phyloP scores from a whole-genome alignment of 2,888 invertebrate genomes.

The Helobdella robusta region DNA sequence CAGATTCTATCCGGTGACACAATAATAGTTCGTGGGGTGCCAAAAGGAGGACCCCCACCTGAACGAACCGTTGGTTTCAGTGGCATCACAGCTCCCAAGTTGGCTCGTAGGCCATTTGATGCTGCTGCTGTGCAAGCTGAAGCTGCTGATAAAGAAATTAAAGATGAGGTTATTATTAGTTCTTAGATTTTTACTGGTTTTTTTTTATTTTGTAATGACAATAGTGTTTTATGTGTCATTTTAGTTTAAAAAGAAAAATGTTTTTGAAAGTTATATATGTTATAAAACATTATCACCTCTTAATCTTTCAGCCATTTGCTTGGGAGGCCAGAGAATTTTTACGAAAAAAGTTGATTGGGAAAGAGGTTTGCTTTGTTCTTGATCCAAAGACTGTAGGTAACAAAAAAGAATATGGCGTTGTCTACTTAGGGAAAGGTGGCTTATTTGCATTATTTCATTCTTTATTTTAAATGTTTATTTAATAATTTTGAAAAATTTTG shows the following conservation, averaged over 20 bases:
- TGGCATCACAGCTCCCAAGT: conserved; percentile 80
- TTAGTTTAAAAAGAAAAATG: conserved; percentile 1
- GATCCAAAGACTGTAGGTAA: conserved; percentile 67
- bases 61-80: conserved; percentile 84
- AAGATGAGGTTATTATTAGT: conserved; percentile 47
- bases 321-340: conserved; percentile 97
- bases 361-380: conserved; percentile 72
- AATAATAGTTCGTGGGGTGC: conserved; percentile 75
- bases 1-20: conserved; percentile 93
- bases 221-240: background rate
- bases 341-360: conserved; percentile 84
- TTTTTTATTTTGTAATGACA: background rate
- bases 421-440: conserved; percentile 73
- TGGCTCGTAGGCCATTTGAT: conserved; percentile 64
- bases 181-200: conserved; percentile 1
- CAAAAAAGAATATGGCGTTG: conserved; percentile 74
- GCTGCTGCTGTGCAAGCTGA: conserved; percentile 39
- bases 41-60: conserved; percentile 68
- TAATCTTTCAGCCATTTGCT: conserved; percentile 66
- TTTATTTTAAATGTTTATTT: conserved; percentile 7
- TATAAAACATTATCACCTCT: background rate
- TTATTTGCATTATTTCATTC: background rate
- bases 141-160: conserved; percentile 36
- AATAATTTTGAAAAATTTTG: background rate
- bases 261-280: background rate